Base-by-base conservation (phyloP, 2,797 vertebrate species). In the Glyptemys insculpta region DNA sequence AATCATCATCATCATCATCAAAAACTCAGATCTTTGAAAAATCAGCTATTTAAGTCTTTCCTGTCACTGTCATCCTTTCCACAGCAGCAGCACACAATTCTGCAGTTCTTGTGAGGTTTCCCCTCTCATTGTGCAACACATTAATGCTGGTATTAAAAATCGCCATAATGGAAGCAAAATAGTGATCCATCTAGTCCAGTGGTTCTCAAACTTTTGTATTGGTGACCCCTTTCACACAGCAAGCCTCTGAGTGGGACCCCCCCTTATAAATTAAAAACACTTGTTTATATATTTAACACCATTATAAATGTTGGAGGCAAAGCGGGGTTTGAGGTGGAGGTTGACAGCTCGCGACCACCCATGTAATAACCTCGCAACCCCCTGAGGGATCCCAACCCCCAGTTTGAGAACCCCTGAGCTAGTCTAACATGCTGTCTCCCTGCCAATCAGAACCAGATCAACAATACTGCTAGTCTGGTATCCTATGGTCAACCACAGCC, bases 381-480 rank as follows among this genome's bases (percentile, higher is more conserved):
- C 15, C 15, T 50, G 50, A 50, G 50, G 50, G 50, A 15, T 50
- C 50, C 50, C 50, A 50, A 50, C 50, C 15, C 50, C 50, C 50
- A 50, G 50, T 50, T 50, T 50, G 50, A 15, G 50, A 50, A 50
- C 14, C 21, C 54, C 54, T 54, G 54, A 25, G 6, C 54, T 54
- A n/a, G 18, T 65, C 34, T 19, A 68, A 68, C n/a, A 68, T 8
- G 34, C 65, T 68, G 65, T 37, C 18, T 65, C 65, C 65, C 74
- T n/a, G 8, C 0, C 0, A 27, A 83, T 49, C n/a, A 85, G 1
- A 0, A 5, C 25, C 49, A 78, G 41, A 49, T 27, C 74, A 78
- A 49, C 15, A 14, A 25, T 31, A 27, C 74, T 18, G 31, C 19
- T 37, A 23, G 19, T 72, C 68, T 52, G 37, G 72, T 74, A 65